A percentile compares a stretch with the other conserved stretches of the same genome.
Conservation (phyloP, 2,797 vertebrate genomes). For the Rhinoraja longicauda region DNA sequence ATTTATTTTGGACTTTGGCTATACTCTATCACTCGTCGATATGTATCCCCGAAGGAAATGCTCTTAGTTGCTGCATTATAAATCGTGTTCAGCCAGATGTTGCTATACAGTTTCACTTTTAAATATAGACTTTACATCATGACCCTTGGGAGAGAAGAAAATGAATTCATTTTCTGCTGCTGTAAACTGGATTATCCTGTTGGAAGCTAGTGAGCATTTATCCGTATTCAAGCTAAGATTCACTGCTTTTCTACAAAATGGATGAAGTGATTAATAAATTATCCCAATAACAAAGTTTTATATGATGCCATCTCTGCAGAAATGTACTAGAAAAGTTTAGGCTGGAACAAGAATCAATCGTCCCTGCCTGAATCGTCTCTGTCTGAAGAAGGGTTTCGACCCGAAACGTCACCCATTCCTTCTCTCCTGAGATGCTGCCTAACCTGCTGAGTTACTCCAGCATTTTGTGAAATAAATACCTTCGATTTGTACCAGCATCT, state of each 20-base stretch:
- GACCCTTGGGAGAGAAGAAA: conserved; percentile 1
- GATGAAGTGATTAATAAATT: neutral
- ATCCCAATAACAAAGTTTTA: neutral
- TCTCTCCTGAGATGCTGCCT: too few relatives aligned
- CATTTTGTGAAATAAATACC: too few relatives aligned
- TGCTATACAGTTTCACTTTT: conserved; percentile 5
- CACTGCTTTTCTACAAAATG: neutral
- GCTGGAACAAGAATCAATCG: neutral
- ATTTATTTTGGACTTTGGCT: neutral
- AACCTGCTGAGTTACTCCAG: too few relatives aligned
- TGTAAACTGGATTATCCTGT: neutral
- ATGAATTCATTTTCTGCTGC: neutral
- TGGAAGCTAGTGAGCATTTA: neutral
- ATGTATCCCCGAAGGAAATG: neutral
- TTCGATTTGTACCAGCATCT: too few relatives aligned
- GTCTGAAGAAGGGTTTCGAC: too few relatives aligned
- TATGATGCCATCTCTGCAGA: neutral
- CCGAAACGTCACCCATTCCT: too few relatives aligned
- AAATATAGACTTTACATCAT: conserved; percentile 16
- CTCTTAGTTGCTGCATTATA: neutral
- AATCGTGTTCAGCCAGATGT: neutral
- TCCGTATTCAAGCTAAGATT: too few relatives aligned
- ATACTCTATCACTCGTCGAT: neutral
- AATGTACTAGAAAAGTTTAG: neutral
- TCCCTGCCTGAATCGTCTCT: too few relatives aligned